phyloP scores from a whole-genome alignment of 2,888 invertebrate species.

The Gortyna flavago region DNA sequence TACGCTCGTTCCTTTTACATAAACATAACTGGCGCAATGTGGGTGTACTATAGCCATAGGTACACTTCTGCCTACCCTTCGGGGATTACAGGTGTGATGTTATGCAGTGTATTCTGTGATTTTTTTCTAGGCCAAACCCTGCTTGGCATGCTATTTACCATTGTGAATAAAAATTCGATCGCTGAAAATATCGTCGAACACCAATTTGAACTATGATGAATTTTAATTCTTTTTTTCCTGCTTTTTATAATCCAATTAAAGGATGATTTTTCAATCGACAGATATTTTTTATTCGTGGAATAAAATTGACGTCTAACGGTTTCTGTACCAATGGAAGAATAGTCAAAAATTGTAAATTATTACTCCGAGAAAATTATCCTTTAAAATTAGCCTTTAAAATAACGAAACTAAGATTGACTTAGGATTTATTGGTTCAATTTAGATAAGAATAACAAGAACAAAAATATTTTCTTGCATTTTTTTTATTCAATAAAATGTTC shows the following conservation, averaged over 20 bases:
- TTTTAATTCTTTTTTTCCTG: not conserved
- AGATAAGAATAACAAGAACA: not conserved
- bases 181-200: not conserved
- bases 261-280: too few species aligned
- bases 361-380: too few species aligned
- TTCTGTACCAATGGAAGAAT: too few species aligned
- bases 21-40: not conserved
- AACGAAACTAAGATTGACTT: too few species aligned
- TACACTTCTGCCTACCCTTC: not conserved
- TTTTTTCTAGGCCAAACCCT: not conserved
- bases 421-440: not conserved
- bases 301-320: too few species aligned
- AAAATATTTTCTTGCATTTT: too few species aligned
- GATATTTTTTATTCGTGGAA: too few species aligned
- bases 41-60: not conserved
- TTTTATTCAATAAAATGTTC: not conserved
- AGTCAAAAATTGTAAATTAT: too few species aligned
- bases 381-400: too few species aligned
- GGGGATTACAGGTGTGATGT: not conserved
- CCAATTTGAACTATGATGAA: not conserved
- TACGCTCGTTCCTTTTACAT: too few species aligned
- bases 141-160: not conserved
- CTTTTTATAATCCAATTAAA: not conserved
- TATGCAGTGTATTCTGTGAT: not conserved
- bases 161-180: too few species aligned